phyloP scores from a whole-genome alignment of 2,888 invertebrate genomes.

The Pinctada fucata region DNA sequence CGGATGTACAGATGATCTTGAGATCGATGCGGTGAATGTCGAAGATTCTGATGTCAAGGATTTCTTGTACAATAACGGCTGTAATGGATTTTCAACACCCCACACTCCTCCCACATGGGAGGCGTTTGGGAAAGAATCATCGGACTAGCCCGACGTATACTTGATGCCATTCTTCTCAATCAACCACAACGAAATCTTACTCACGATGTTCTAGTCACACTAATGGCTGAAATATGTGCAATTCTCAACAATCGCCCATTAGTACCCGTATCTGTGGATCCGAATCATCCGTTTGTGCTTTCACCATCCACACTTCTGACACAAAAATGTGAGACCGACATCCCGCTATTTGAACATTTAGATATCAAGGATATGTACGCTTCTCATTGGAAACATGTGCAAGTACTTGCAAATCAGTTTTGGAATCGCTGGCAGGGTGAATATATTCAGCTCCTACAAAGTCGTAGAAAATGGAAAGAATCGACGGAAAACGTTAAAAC shows the following conservation, averaged over 20 bases:
- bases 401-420: conserved; percentile 38
- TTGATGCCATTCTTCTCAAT: conserved; percentile 26
- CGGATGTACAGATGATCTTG: conserved; percentile 14
- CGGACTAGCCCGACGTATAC: conserved; percentile 31
- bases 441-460: conserved; percentile 37
- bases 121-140: too few species aligned
- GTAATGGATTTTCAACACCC: conserved; percentile 40
- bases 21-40: conserved; percentile 6
- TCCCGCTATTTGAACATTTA: conserved; percentile 6
- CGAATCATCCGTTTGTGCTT: conserved; percentile 24
- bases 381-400: conserved; percentile 39
- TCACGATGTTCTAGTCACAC: conserved; percentile 38
- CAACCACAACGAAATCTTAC: conserved; percentile 25
- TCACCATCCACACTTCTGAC: conserved; percentile 38
- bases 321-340: conserved; percentile 19
- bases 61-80: conserved; percentile 11
- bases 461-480: conserved; percentile 32
- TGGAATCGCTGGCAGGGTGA: conserved; percentile 41
- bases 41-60: conserved; percentile 6
- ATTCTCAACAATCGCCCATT: conserved; percentile 40
- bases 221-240: conserved; percentile 37
- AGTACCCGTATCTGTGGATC: conserved; percentile 36
- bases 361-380: conserved; percentile 33
- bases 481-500: conserved; percentile 10
- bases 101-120: too few species aligned